Evolutionary conservation across 1,140 invertebrate genomes (phyloP).

Genomic region (Argopecten irradians): DNA sequence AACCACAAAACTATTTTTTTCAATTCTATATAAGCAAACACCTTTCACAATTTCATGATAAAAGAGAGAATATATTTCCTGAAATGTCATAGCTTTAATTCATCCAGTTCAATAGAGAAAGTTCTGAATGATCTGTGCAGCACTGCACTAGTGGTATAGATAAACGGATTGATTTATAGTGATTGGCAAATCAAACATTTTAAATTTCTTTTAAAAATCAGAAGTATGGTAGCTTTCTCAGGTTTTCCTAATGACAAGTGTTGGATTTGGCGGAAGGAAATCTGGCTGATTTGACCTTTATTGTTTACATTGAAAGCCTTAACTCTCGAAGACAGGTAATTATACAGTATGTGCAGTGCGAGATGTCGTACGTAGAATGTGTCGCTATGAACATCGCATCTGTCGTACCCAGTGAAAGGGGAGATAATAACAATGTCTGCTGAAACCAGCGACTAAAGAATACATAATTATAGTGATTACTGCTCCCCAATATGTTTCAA

Average conservation of each 20-base stretch:
- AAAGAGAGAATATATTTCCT: too few relatives aligned
- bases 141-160: too few relatives aligned
- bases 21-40: too few relatives aligned
- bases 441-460: not conserved
- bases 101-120: too few relatives aligned
- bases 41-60: too few relatives aligned
- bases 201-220: not conserved
- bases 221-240: not conserved
- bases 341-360: not conserved
- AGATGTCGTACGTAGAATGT: slow-evolving; percentile 12
- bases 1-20: too few relatives aligned
- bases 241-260: not conserved
- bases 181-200: too few relatives aligned
- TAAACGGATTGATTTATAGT: too few relatives aligned
- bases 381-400: not conserved
- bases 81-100: too few relatives aligned
- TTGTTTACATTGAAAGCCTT: not conserved
- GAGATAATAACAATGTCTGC: slow-evolving; percentile 9
- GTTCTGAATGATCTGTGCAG: too few relatives aligned
- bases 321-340: not conserved
- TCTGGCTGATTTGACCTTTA: not conserved
- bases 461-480: not conserved
- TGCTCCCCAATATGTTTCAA: not conserved
- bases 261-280: not conserved
- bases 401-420: slow-evolving; percentile 4